phyloP scores from a whole-genome alignment of 2,888 invertebrate species.

The Lathronympha strigana region DNA sequence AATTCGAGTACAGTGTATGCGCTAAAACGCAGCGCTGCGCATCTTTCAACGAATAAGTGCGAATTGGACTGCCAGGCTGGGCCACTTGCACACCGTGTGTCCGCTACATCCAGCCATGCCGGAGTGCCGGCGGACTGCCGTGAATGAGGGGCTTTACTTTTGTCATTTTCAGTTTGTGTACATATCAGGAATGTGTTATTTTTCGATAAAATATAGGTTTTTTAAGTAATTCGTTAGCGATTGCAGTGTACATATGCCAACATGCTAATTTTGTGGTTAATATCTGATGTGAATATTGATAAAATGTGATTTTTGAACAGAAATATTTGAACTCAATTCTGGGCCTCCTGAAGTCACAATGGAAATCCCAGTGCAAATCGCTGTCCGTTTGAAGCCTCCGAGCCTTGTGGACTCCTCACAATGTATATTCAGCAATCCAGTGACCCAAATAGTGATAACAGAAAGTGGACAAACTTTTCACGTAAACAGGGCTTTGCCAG shows the following conservation, averaged over 20 bases:
- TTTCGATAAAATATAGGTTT: background rate
- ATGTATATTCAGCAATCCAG: constrained; percentile 85
- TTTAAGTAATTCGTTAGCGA: background rate
- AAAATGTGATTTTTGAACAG: constrained; percentile 9
- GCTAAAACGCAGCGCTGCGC: too few relatives aligned
- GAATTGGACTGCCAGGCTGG: too few relatives aligned
- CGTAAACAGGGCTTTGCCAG: constrained; percentile 80
- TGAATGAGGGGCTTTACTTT: too few relatives aligned
- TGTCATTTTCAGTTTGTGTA: background rate
- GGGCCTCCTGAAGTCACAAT: constrained; percentile 62
- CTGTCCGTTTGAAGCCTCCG: constrained; percentile 87
- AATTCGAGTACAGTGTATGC: too few relatives aligned
- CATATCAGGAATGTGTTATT: background rate
- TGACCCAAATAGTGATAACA: constrained; percentile 84
- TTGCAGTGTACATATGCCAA: background rate
- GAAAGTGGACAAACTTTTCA: constrained; percentile 85
- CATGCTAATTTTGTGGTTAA: background rate
- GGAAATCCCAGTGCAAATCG: constrained; percentile 90
- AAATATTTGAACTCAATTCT: background rate
- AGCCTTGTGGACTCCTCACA: constrained; percentile 81
- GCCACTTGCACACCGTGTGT: too few relatives aligned
- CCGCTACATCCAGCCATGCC: too few relatives aligned
- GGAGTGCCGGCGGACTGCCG: too few relatives aligned
- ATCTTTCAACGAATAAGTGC: too few relatives aligned
- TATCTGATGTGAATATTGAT: background rate